Conservation (phyloP, 2,797 vertebrate species). For the Psittacula echo region DNA sequence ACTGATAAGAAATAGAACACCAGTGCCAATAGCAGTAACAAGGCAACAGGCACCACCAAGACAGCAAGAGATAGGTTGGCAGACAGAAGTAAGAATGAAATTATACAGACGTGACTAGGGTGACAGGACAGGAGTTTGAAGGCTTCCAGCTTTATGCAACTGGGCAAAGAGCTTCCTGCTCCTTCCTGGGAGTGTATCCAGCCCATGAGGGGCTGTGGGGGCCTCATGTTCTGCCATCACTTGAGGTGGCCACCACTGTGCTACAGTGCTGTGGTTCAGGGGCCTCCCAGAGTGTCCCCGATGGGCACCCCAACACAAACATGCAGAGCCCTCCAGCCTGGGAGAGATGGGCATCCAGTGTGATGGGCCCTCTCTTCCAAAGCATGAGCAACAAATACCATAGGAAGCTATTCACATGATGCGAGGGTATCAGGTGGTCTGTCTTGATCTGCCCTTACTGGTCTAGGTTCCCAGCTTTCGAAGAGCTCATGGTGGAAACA, state of each 20-base stretch:
- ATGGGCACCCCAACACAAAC: not conserved
- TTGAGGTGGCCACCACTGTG: fast-evolving
- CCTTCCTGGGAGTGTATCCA: not conserved
- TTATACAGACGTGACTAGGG: not conserved
- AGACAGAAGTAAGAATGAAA: slow-evolving; percentile 52
- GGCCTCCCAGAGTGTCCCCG: fast-evolving
- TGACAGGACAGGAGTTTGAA: not conserved
- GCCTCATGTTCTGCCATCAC: fast-evolving
- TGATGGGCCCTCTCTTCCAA: not conserved
- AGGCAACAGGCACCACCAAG: slow-evolving; percentile 66
- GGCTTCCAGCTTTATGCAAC: slow-evolving; percentile 8
- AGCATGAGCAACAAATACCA: not conserved
- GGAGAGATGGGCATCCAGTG: fast-evolving
- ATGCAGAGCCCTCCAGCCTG: not conserved
- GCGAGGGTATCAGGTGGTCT: not conserved
- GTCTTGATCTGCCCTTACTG: not conserved
- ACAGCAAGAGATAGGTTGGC: slow-evolving; percentile 56
- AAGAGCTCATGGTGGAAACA: fast-evolving
- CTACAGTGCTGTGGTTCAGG: fast-evolving
- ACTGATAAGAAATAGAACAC: slow-evolving; percentile 47
- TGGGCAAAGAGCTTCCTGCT: not conserved
- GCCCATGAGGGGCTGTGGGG: not conserved
- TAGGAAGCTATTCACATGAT: not conserved
- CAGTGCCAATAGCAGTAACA: slow-evolving; percentile 39
- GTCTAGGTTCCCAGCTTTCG: not conserved